Percentiles rank a stretch among this genome's conserved stretches.
Evolutionary conservation across 2,797 vertebrate genomes (phyloP).

Genomic region (Mormyrus hasselquistii): DNA sequence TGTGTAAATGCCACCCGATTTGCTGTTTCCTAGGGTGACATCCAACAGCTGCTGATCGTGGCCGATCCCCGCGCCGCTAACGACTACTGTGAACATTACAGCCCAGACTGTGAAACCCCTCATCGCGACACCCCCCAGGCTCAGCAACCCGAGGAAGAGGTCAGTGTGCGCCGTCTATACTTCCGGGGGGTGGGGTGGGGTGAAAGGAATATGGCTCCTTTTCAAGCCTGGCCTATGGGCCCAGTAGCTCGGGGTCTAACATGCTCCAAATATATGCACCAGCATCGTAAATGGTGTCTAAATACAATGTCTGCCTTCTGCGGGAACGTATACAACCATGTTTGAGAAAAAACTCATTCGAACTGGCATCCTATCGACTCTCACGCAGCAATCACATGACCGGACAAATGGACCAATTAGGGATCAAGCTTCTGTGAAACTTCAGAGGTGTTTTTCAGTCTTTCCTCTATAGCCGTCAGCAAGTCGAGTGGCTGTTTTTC

Average conservation of each 20-base stretch:
- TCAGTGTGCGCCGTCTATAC: conserved; percentile 38
- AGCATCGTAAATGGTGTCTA: neutral
- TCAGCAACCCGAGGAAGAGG: conserved; percentile 81
- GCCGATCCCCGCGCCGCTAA: conserved; percentile 83
- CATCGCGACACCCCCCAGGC: conserved; percentile 80
- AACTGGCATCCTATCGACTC: neutral
- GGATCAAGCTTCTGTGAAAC: neutral
- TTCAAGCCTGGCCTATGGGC: neutral
- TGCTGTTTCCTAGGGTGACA: conserved; percentile 77
- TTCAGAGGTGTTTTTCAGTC: conserved; percentile 23
- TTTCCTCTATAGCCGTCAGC: conserved; percentile 29
- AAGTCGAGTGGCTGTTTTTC: conserved; percentile 15
- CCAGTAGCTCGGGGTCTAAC: neutral
- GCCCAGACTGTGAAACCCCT: conserved; percentile 88
- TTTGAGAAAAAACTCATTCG: neutral
- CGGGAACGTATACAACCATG: neutral
- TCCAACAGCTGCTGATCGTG: conserved; percentile 90
- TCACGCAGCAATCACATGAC: neutral
- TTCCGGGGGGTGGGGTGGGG: neutral
- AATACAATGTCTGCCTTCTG: neutral
- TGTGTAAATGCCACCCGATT: neutral
- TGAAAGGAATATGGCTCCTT: neutral
- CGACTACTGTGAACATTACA: conserved; percentile 98
- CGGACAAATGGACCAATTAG: neutral
- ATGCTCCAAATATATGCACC: neutral